Evolutionary conservation across 2,113 vertebrate species (phyloP).

Genomic region (Hoplias malabaricus): DNA sequence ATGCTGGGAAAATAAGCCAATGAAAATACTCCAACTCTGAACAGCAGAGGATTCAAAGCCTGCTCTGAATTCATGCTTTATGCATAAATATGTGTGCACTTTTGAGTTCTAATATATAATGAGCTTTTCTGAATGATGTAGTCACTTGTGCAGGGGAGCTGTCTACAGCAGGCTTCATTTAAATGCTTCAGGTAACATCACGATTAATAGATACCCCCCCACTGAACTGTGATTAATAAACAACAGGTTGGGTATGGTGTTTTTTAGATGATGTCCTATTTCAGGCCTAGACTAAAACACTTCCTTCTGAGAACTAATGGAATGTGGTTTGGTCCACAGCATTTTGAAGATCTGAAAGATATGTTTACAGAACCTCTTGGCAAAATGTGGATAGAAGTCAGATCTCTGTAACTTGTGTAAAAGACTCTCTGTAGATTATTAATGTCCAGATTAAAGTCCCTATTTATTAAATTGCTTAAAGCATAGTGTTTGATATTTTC

Average conservation of each 20-base stretch:
- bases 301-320: conserved; percentile 20
- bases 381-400: neutral
- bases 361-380: neutral
- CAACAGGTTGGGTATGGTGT: neutral
- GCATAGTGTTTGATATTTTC: conserved; percentile 12
- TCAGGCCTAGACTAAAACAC: conserved; percentile 15
- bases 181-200: neutral
- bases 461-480: neutral
- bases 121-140: neutral
- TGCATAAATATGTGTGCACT: neutral
- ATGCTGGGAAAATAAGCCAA: neutral
- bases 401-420: neutral
- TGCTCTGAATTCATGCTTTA: neutral
- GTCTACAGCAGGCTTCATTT: neutral
- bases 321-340: conserved; percentile 13
- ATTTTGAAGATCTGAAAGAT: neutral
- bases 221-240: neutral
- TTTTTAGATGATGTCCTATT: conserved; percentile 1
- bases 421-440: neutral
- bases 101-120: neutral
- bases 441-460: neutral
- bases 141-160: neutral
- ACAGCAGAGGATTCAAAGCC: neutral
- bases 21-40: neutral
- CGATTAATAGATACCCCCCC: neutral